Base-by-base conservation (phyloP, 2,113 vertebrate species). In the Elephantulus edwardii region DNA sequence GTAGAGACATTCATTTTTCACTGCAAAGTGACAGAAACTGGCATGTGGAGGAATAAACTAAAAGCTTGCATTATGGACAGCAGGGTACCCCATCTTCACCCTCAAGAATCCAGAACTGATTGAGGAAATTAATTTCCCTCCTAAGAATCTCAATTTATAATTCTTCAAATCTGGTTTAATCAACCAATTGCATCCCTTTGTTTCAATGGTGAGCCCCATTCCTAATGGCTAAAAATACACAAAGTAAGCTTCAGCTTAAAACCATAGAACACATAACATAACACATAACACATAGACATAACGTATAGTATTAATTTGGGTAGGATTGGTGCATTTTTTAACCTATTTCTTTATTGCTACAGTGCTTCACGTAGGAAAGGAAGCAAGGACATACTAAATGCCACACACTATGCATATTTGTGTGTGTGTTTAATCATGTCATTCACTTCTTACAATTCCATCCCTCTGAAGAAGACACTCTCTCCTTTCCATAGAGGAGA, bases 61-160 rank as follows among this genome's bases (percentile, higher is more conserved):
- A 60, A 88, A 80, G 4, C 28, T 54, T 33, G 42, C 26, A 80
- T 71, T 52, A 48, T 24, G 48, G 28, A 30, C 44, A 44, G 54
- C 62, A 75, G 44, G 46, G 68, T 68, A 12, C 33, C 11, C 64
- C 40, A 11, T 26, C 60, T 8, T 14, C 12, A 71, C 8, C 4
- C 19, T 50, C 9, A 13, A 38, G 22, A 8, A 72, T 9, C 40
- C 33, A 76, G 24, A 46, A 9, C 11, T 44, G 33, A 68, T 4
- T 46, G 54, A 70, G 66, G 52, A 89, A 85, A 56, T 28, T 1
- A 79, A 71, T 79, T 90, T 91, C 40, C 38, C 42, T 35, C 89
- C 20, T 52, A 75, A 54, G 24, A 75, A 70, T 30, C 13, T 80
- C 12, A 24, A 74, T 62, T 82, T 92, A 54, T 72, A 66, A 56